A percentile compares a stretch with the other conserved stretches of the same genome.
Conservation (phyloP, 2,113 vertebrate species). For the Cryptomyrus ogoouensis region DNA sequence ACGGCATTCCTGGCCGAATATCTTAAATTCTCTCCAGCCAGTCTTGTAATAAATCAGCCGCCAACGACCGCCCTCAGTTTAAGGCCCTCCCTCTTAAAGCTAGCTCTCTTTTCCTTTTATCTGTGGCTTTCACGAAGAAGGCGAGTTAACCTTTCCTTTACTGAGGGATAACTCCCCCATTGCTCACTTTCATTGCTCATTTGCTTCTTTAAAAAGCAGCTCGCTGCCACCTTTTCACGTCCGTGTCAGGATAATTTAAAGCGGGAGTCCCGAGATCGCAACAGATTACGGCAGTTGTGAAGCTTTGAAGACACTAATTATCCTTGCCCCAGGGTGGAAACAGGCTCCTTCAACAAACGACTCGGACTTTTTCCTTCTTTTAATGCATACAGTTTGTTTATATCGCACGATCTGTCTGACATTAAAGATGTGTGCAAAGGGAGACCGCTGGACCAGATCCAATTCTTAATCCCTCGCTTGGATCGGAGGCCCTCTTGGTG, state of each 20-base stretch:
- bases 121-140: conserved; percentile 50
- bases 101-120: conserved; percentile 60
- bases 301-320: conserved; percentile 7
- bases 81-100: conserved; percentile 66
- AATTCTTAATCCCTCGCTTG: not conserved
- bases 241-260: conserved; percentile 23
- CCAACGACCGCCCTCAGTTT: conserved; percentile 55
- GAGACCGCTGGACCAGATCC: not conserved
- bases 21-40: conserved; percentile 24
- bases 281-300: conserved; percentile 23
- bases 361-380: not conserved
- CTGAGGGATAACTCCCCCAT: conserved; percentile 49
- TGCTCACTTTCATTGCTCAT: conserved; percentile 63
- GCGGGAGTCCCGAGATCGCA: conserved; percentile 23
- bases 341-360: not conserved
- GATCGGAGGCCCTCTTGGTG: not conserved
- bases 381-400: not conserved
- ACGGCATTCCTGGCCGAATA: not conserved
- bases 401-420: not conserved
- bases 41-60: conserved; percentile 63
- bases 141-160: conserved; percentile 64
- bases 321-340: conserved; percentile 1
- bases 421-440: not conserved
- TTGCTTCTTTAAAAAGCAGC: conserved; percentile 48
- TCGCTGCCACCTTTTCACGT: conserved; percentile 44